Conservation (phyloP, 2,888 invertebrate species). For the Horisme vitalbata region DNA sequence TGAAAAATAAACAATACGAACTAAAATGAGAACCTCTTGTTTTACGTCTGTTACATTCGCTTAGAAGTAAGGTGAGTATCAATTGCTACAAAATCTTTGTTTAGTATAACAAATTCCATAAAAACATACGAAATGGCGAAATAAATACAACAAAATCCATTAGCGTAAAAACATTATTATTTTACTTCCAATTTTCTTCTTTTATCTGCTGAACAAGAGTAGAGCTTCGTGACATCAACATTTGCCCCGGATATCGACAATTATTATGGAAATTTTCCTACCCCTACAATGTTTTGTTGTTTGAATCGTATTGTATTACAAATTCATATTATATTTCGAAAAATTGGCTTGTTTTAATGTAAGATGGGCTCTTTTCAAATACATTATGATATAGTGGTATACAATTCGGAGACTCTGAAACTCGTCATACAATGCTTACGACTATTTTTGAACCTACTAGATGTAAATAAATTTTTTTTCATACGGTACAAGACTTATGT, state of each 20-base stretch:
- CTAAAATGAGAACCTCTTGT: too few relatives aligned
- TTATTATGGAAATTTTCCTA: constrained; percentile 12
- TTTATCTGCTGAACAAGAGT: not conserved
- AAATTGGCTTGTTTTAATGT: constrained; percentile 7
- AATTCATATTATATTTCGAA: constrained; percentile 8
- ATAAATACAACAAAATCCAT: too few relatives aligned
- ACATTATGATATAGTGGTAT: constrained; percentile 8
- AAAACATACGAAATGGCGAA: too few relatives aligned
- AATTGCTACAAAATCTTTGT: too few relatives aligned
- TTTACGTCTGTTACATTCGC: too few relatives aligned
- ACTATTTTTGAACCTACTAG: too few relatives aligned
- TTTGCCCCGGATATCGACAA: constrained; percentile 9
- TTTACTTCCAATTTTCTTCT: constrained; percentile 1
- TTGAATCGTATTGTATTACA: constrained; percentile 11
- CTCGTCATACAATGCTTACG: not conserved
- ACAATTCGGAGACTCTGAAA: not conserved
- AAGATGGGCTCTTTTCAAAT: constrained; percentile 11
- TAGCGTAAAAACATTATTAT: not conserved
- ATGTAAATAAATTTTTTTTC: too few relatives aligned
- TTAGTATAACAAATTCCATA: too few relatives aligned
- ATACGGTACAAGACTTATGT: too few relatives aligned
- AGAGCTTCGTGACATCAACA: constrained; percentile 6
- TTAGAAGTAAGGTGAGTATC: too few relatives aligned
- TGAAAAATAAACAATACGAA: too few relatives aligned
- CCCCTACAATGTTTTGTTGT: constrained; percentile 10